A percentile compares a stretch with the other conserved stretches of the same genome.
phyloP scores from a whole-genome alignment of 2,888 invertebrate genomes.

The Hofmannophila pseudospretella region DNA sequence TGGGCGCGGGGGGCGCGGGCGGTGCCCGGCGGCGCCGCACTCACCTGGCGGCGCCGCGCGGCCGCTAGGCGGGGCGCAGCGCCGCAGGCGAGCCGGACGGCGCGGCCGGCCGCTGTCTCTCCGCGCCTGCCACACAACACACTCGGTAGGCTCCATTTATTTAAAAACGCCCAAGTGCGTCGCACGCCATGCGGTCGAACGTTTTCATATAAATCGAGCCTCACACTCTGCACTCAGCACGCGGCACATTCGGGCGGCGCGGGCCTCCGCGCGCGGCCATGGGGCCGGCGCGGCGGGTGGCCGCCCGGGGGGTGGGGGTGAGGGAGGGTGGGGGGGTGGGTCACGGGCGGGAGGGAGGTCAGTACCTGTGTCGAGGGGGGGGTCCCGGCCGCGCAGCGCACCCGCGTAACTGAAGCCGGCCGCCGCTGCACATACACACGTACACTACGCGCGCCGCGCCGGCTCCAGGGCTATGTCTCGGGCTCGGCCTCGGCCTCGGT shows the following conservation, averaged over 20 bases:
- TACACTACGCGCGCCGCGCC: slow-evolving; percentile 15
- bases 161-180: no score
- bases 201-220: no score
- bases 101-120: not conserved
- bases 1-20: slow-evolving; percentile 7
- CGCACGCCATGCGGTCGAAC: slow-evolving; percentile 9
- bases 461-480: no score
- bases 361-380: slow-evolving; percentile 92
- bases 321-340: slow-evolving; percentile 9
- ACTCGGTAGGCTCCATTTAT: no score
- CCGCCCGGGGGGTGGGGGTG: slow-evolving; percentile 5
- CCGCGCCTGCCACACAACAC: slow-evolving; percentile 14
- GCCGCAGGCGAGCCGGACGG: slow-evolving; percentile 2
- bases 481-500: no score
- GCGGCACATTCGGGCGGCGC: not conserved
- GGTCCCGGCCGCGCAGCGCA: slow-evolving; percentile 91
- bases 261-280: slow-evolving; percentile 7
- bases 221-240: not conserved
- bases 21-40: slow-evolving; percentile 3
- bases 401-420: slow-evolving; percentile 87
- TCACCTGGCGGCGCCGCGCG: slow-evolving; percentile 2
- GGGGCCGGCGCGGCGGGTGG: slow-evolving; percentile 2
- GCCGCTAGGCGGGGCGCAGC: slow-evolving; percentile 1
- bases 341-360: slow-evolving; percentile 23
- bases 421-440: slow-evolving; percentile 36